These are phyloP conservation scores for Sorex fumeus DNA, from an alignment of 2,113 vertebrate species.

Conservation along the genomic window DNA sequence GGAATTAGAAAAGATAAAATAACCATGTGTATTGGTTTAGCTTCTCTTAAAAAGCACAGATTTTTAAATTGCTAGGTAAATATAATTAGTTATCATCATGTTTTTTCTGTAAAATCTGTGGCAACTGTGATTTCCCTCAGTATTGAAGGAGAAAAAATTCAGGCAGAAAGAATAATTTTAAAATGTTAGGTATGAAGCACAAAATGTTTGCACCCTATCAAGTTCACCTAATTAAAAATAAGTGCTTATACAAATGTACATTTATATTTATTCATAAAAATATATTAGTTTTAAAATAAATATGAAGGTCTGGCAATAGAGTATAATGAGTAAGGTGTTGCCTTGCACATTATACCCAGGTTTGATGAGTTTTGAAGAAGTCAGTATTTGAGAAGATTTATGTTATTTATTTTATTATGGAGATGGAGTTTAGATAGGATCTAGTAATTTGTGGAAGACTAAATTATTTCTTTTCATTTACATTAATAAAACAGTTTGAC, in stretches of 20 bases:
- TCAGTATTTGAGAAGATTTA: too few species aligned
- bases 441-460: not conserved
- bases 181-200: not conserved
- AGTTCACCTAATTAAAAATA: not conserved
- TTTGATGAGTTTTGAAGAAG: too few species aligned
- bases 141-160: not conserved
- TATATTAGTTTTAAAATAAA: not conserved
- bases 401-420: too few species aligned
- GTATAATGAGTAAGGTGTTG: too few species aligned
- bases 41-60: not conserved
- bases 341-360: too few species aligned
- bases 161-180: not conserved
- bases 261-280: not conserved
- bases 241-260: not conserved
- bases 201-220: not conserved
- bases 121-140: not conserved
- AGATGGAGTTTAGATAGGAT: too few species aligned
- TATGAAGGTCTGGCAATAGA: too few species aligned
- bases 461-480: not conserved
- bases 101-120: not conserved
- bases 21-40: not conserved
- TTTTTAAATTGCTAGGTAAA: not conserved
- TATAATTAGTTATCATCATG: not conserved
- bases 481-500: not conserved
- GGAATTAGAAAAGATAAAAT: not conserved